Evolutionary conservation across 2,888 invertebrate species (phyloP).

Genomic region (Rhorus exstirpatorius): DNA sequence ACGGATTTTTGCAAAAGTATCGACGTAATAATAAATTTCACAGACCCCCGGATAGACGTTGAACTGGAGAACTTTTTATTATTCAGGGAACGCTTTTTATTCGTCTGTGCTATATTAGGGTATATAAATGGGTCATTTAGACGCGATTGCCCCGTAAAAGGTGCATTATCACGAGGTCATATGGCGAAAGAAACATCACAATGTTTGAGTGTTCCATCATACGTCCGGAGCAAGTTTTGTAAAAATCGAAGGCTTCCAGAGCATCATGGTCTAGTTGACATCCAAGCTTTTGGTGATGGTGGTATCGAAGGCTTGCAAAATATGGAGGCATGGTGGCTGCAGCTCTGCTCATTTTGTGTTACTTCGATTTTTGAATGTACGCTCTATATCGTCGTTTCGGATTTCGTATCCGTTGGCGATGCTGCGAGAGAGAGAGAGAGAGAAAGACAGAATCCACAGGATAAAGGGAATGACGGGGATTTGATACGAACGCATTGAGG

Average conservation of each 20-base stretch:
- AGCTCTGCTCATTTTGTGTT: neutral
- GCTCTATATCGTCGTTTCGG: neutral
- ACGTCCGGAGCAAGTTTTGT: neutral
- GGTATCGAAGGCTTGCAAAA: too few relatives aligned
- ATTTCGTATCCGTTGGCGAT: slow-evolving; percentile 22
- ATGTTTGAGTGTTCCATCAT: slow-evolving; percentile 12
- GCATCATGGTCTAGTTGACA: too few relatives aligned
- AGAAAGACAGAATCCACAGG: neutral
- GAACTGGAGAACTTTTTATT: neutral
- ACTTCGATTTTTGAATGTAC: slow-evolving; percentile 13
- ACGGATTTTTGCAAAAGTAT: neutral
- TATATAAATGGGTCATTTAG: neutral
- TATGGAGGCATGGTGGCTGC: too few relatives aligned
- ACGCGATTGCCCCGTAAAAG: slow-evolving; percentile 37
- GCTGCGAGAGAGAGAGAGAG: neutral
- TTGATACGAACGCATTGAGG: neutral
- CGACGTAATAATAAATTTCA: neutral
- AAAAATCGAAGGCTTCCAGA: slow-evolving; percentile 15
- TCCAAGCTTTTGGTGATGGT: too few relatives aligned
- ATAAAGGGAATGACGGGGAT: slow-evolving; percentile 30
- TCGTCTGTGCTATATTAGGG: neutral
- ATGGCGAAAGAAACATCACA: slow-evolving; percentile 27
- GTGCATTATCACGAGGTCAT: slow-evolving; percentile 41
- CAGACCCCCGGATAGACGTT: neutral
- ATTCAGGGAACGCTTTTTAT: neutral